phyloP scores from a whole-genome alignment of 2,113 vertebrate genomes.

The Myotis lucifugus region DNA sequence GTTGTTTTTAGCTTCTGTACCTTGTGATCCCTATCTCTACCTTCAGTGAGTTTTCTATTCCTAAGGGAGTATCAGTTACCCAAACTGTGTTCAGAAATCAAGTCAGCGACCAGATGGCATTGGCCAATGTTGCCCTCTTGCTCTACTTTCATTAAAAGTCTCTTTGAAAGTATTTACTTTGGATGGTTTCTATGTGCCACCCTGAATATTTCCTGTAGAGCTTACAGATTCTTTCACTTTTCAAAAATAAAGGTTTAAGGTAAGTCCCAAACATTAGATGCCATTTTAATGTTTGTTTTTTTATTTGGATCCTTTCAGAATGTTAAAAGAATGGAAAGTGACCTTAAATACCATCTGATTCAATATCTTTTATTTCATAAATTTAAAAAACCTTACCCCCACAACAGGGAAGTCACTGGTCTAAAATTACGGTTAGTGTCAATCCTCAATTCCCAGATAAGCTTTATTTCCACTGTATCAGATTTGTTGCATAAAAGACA shows the following conservation, averaged over 20 bases:
- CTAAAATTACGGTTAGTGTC: not conserved
- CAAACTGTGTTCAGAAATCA: constrained; percentile 80
- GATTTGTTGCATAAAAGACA: constrained; percentile 16
- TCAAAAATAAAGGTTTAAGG: constrained; percentile 34
- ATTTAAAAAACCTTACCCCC: not conserved
- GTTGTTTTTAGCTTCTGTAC: constrained; percentile 72
- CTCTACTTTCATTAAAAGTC: constrained; percentile 79
- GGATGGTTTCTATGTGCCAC: constrained; percentile 22
- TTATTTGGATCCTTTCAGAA: constrained; percentile 7
- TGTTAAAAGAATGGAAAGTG: not conserved
- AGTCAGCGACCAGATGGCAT: constrained; percentile 79
- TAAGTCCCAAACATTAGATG: not conserved
- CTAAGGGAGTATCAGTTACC: constrained; percentile 78
- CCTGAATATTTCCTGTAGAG: not conserved
- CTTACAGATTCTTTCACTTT: not conserved
- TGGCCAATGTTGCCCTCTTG: constrained; percentile 63
- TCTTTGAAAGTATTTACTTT: constrained; percentile 82
- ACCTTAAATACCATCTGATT: not conserved
- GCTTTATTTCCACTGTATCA: not conserved
- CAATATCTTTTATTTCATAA: not conserved
- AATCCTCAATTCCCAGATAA: not conserved
- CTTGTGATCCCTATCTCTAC: constrained; percentile 59
- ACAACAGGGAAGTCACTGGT: not conserved
- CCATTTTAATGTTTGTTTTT: not conserved
- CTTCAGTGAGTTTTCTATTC: constrained; percentile 65